These are phyloP conservation scores for Ochotona princeps DNA, from an alignment of 2,113 vertebrate genomes.

Conservation along the genomic window DNA sequence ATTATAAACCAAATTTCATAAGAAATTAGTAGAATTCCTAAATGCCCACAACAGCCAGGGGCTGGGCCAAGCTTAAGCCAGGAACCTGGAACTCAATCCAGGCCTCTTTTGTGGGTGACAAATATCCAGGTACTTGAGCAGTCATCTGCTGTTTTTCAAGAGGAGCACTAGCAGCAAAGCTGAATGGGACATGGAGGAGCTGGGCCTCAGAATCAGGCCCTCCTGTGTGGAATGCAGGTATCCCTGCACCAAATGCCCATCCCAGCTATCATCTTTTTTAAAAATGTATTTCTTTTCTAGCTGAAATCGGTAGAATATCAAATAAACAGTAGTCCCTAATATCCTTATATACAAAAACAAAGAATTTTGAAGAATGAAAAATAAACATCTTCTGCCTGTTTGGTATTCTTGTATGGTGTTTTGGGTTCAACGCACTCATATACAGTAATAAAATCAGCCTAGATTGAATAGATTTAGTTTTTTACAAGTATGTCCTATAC, in stretches of 20 bases:
- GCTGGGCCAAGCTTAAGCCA: too few relatives aligned
- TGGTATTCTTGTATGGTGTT: not conserved
- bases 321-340: not conserved
- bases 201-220: too few relatives aligned
- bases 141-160: too few relatives aligned
- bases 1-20: conserved; percentile 31
- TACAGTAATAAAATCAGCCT: not conserved
- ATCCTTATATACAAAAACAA: conserved; percentile 36
- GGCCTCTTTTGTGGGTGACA: too few relatives aligned
- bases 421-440: not conserved
- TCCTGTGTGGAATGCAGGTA: too few relatives aligned
- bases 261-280: not conserved
- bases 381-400: not conserved
- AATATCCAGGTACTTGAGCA: too few relatives aligned
- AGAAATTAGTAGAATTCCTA: not conserved
- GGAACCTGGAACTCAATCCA: too few relatives aligned
- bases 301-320: not conserved
- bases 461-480: conserved; percentile 24
- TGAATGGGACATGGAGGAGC: too few relatives aligned
- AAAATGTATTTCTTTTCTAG: conserved; percentile 17
- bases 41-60: too few relatives aligned
- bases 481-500: not conserved
- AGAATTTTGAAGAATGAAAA: conserved; percentile 43
- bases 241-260: too few relatives aligned
- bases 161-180: too few relatives aligned